These are phyloP conservation scores for Malurus elegans DNA, from an alignment of 2,113 vertebrate genomes.

Conservation along the genomic window DNA sequence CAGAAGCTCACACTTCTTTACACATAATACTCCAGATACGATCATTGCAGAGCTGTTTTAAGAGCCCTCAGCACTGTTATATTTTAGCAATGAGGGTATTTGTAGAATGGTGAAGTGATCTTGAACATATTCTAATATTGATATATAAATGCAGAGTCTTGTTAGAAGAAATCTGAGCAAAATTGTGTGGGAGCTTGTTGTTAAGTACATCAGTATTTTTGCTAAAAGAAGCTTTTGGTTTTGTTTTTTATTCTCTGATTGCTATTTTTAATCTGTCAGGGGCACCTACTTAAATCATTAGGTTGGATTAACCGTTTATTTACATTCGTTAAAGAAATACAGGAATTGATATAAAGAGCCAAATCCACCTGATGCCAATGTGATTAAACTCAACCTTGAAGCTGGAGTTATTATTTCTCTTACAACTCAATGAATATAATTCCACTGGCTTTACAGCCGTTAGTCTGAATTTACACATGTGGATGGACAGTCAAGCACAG, in stretches of 20 bases:
- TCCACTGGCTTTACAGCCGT: neutral
- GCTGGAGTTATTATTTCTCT: neutral
- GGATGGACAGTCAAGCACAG: neutral
- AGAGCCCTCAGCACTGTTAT: neutral
- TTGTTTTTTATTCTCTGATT: neutral
- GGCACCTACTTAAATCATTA: neutral
- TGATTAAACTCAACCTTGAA: neutral
- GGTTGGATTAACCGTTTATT: neutral
- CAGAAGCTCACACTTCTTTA: neutral
- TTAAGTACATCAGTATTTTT: neutral
- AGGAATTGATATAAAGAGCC: neutral
- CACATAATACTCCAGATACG: fast-evolving
- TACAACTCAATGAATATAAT: neutral
- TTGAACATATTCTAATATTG: neutral
- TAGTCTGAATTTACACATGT: neutral
- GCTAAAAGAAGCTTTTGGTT: neutral
- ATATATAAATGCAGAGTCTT: neutral
- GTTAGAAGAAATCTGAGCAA: neutral
- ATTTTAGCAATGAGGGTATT: neutral
- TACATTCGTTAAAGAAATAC: neutral
- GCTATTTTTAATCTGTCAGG: neutral
- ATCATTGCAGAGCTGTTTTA: neutral
- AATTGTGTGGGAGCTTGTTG: fast-evolving
- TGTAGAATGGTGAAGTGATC: neutral
- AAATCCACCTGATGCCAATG: neutral